A percentile compares a stretch with the other conserved stretches of the same genome.
Conservation (phyloP, 2,888 invertebrate genomes). For the Apantesis nais region DNA sequence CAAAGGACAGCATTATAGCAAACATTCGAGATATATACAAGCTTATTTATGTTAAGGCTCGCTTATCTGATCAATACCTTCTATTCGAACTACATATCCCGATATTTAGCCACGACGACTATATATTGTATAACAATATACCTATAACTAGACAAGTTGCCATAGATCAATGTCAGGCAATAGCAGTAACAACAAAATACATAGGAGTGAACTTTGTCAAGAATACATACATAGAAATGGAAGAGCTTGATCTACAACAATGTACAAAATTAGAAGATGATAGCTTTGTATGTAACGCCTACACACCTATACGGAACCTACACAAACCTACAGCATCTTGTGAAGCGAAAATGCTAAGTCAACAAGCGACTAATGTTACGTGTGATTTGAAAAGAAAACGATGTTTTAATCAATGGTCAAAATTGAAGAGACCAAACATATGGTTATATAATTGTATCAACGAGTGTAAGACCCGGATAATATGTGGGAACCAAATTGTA, state of each 20-base stretch:
- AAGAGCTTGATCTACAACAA: conserved; percentile 7
- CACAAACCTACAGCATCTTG: conserved; percentile 4
- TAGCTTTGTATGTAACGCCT: conserved; percentile 4
- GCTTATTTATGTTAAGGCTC: conserved; percentile 6
- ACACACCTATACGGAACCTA: conserved; percentile 3
- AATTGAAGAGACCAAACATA: conserved; percentile 9
- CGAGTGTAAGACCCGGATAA: conserved; percentile 2
- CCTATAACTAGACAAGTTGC: background rate
- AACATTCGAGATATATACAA: conserved; percentile 11
- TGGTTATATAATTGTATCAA: conserved; percentile 8
- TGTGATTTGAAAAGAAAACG: conserved; percentile 2
- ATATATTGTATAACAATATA: conserved; percentile 8
- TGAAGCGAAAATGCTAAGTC: conserved; percentile 10
- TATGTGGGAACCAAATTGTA: conserved; percentile 2
- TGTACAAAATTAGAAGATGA: background rate
- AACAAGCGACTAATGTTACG: background rate
- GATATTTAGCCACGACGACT: conserved; percentile 3
- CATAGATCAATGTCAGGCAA: background rate
- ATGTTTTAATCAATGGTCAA: conserved; percentile 8
- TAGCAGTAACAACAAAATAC: conserved; percentile 1
- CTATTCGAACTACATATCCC: conserved; percentile 11
- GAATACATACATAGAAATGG: conserved; percentile 11
- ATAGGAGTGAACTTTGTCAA: conserved; percentile 12
- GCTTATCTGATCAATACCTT: background rate
- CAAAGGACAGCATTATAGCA: background rate